Evolutionary conservation across 1,140 invertebrate species (phyloP).

Genomic region (Sitobion miscanthi): DNA sequence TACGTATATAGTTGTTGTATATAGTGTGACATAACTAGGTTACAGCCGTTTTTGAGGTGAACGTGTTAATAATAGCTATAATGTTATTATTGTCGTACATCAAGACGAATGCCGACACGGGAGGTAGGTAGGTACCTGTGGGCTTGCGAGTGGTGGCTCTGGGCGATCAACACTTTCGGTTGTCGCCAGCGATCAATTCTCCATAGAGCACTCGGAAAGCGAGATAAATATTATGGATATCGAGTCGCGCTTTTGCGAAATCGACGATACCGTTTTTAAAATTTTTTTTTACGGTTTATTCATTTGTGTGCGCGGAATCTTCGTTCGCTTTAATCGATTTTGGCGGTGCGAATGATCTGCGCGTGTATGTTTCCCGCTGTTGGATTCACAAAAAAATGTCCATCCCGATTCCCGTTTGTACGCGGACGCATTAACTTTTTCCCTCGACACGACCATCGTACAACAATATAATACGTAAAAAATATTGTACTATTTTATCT

Average conservation of each 20-base stretch:
- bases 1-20: not conserved
- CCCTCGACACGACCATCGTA: not conserved
- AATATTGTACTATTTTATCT: not conserved
- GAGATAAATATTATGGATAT: not conserved
- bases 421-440: not conserved
- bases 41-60: conserved; percentile 37
- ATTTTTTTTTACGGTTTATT: not conserved
- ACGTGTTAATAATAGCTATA: not conserved
- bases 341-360: not conserved
- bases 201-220: not conserved
- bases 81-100: not conserved
- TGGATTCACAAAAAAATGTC: not conserved
- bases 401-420: not conserved
- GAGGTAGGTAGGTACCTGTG: not conserved
- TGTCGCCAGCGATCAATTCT: not conserved
- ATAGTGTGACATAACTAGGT: conserved; percentile 44
- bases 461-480: not conserved
- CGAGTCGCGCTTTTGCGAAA: not conserved
- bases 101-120: not conserved
- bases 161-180: not conserved
- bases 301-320: not conserved
- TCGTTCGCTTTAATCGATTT: not conserved
- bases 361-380: not conserved
- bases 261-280: not conserved
- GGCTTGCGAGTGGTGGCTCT: not conserved